A percentile compares a stretch with the other conserved stretches of the same genome.
phyloP scores from a whole-genome alignment of 2,888 invertebrate genomes.

The Hyposoter didymator region DNA sequence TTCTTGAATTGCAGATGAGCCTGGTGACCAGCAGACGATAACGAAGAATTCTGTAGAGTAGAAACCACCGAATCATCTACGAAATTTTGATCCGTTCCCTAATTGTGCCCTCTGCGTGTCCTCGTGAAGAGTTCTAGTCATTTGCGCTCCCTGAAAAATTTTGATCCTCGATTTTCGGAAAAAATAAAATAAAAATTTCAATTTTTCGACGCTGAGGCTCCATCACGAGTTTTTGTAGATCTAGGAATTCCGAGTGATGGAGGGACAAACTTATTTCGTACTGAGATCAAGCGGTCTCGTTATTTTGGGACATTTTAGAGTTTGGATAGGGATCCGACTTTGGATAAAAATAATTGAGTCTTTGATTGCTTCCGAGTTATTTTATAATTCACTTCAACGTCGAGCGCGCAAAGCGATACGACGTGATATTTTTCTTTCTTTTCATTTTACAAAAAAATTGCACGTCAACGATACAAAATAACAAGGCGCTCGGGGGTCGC shows the following conservation, averaged over 20 bases:
- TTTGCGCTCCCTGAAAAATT: no score
- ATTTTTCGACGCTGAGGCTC: no score
- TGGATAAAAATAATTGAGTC: conserved; percentile 6
- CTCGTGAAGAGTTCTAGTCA: no score
- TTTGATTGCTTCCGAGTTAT: conserved; percentile 73
- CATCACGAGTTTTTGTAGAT: no score
- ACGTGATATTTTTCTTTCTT: conserved; percentile 34
- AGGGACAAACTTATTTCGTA: neutral
- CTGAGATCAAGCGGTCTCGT: neutral
- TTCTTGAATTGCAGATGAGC: no score
- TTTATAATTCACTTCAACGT: conserved; percentile 76
- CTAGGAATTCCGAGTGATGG: neutral
- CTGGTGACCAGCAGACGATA: no score
- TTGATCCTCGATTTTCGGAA: no score
- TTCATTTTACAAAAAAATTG: conserved; percentile 76
- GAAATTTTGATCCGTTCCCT: no score
- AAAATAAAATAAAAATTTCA: no score
- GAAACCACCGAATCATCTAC: no score
- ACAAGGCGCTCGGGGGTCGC: conserved; percentile 78
- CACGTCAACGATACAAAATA: conserved; percentile 82
- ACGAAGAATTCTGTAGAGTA: no score
- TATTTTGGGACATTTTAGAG: neutral
- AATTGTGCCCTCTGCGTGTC: no score
- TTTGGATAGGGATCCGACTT: neutral
- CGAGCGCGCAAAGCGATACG: conserved; percentile 72